Conservation (phyloP, 1,140 invertebrate genomes). For the Drosophila kurseongensis region DNA sequence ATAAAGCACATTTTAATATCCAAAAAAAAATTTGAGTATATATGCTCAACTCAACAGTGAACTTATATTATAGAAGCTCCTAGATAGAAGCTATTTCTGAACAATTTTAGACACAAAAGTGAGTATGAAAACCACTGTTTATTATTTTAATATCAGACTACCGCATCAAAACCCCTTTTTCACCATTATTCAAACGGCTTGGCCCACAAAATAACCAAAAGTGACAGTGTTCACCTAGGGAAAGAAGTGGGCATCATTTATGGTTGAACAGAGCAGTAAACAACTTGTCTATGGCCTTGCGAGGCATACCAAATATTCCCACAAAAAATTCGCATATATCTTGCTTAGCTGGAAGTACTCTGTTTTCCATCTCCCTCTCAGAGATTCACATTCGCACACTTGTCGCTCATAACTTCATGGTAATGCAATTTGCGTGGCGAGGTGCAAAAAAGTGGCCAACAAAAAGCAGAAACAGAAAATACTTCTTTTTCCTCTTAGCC, state of each 20-base stretch:
- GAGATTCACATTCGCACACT: conserved; percentile 77
- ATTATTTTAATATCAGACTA: not conserved
- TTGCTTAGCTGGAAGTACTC: conserved; percentile 28
- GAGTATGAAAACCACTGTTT: not conserved
- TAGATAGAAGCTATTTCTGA: too few relatives aligned
- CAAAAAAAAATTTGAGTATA: too few relatives aligned
- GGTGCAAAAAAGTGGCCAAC: conserved; percentile 60
- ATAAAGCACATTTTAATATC: too few relatives aligned
- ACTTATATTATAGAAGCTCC: too few relatives aligned
- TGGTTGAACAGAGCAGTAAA: conserved; percentile 34
- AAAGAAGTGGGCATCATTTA: conserved; percentile 35
- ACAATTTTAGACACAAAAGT: too few relatives aligned
- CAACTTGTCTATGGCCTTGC: conserved; percentile 30
- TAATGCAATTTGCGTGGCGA: conserved; percentile 64
- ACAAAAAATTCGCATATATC: conserved; percentile 57
- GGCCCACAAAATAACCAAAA: conserved; percentile 1
- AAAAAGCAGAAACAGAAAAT: conserved; percentile 65
- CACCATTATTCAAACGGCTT: not conserved
- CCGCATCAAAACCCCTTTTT: not conserved
- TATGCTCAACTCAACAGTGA: too few relatives aligned
- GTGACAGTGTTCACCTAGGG: conserved; percentile 14
- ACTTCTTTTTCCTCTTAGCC: conserved; percentile 58
- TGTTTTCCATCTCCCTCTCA: conserved; percentile 15
- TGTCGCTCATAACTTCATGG: conserved; percentile 79
- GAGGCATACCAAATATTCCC: conserved; percentile 25